A percentile compares a stretch with the other conserved stretches of the same genome.
These are phyloP conservation scores for Prunella himalayana DNA, from an alignment of 2,113 vertebrate species.

Conservation along the genomic window DNA sequence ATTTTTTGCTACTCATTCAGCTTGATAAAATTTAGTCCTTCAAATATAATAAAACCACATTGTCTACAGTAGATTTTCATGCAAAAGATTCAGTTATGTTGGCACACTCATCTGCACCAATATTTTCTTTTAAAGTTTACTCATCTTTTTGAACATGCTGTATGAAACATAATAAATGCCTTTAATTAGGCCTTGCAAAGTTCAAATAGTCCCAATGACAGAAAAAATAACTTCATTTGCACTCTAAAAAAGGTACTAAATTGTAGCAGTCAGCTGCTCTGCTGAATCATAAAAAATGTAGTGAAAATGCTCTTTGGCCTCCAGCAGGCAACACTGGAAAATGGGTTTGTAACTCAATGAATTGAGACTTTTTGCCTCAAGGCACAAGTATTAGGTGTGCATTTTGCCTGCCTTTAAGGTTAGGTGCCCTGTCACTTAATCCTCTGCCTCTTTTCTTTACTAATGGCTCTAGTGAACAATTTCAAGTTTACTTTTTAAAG, in stretches of 20 bases:
- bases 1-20: background rate
- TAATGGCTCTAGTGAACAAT: background rate
- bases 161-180: background rate
- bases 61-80: background rate
- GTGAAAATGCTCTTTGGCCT: background rate
- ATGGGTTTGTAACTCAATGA: conserved; percentile 13
- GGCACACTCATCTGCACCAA: background rate
- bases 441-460: background rate
- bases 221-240: background rate
- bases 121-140: background rate
- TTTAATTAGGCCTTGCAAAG: background rate
- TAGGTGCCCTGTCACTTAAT: background rate
- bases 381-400: background rate
- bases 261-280: background rate
- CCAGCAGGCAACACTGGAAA: background rate
- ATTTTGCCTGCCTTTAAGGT: background rate
- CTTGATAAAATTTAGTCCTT: background rate
- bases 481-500: background rate
- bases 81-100: background rate
- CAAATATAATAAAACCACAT: background rate
- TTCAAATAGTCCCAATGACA: background rate
- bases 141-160: background rate
- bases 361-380: conserved; percentile 38
- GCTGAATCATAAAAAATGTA: background rate
- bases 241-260: background rate